A percentile compares a stretch with the other conserved stretches of the same genome.
phyloP scores from a whole-genome alignment of 2,888 invertebrate genomes.

The Tridacna gigas region DNA sequence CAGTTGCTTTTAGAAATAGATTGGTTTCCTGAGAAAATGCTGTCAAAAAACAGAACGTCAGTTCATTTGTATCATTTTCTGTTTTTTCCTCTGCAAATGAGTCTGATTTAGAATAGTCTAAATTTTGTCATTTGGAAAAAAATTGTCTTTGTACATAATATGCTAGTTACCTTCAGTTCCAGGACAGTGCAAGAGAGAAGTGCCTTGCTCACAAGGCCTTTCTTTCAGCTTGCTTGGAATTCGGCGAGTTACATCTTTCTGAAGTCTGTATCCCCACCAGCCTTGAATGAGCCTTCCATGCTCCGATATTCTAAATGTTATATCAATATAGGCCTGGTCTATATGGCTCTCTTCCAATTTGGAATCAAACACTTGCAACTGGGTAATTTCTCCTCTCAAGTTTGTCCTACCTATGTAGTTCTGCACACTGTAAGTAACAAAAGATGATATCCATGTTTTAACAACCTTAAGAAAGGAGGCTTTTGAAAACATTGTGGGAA shows the following conservation, averaged over 20 bases:
- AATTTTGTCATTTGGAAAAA: no score
- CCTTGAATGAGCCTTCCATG: slow-evolving; percentile 27
- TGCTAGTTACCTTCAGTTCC: background rate
- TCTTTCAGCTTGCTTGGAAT: slow-evolving; percentile 23
- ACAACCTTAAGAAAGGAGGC: background rate
- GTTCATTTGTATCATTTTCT: no score
- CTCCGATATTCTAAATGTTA: slow-evolving; percentile 4
- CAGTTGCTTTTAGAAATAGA: no score
- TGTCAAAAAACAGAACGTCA: no score
- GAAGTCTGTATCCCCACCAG: slow-evolving; percentile 43
- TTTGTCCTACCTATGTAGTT: slow-evolving; percentile 1
- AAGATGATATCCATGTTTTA: background rate
- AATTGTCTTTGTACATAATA: no score
- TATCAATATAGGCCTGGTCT: background rate
- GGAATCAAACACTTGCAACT: slow-evolving; percentile 29
- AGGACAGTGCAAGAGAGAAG: slow-evolving; percentile 6
- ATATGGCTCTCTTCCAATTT: slow-evolving; percentile 21
- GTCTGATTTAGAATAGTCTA: no score
- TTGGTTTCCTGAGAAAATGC: no score
- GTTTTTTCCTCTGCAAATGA: no score
- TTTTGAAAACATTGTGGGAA: background rate
- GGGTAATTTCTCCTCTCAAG: slow-evolving; percentile 35
- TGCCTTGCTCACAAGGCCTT: slow-evolving; percentile 41
- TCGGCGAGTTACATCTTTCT: slow-evolving; percentile 2
- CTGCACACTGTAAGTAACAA: background rate